Base-by-base conservation (phyloP, 2,888 invertebrate genomes). In the Neocrepidodera transversa region DNA sequence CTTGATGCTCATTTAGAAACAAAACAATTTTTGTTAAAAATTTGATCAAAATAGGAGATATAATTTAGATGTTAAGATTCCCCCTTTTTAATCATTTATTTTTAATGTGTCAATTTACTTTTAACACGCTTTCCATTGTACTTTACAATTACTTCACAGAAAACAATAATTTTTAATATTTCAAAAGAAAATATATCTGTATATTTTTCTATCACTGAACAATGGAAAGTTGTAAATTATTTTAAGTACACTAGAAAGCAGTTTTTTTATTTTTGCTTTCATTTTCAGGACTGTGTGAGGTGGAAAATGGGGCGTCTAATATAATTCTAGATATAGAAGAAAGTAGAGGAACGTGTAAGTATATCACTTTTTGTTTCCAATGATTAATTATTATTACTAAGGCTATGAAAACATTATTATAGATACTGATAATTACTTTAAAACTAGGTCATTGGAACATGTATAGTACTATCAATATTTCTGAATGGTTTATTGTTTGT, bases 321-420 rank as follows among this genome's bases (percentile, higher is more conserved):
- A 93, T 94, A 66, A 93, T 95, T 73, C 83, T 95, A 69, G 94
- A 94, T 76, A 93, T 94, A 68, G 92, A 93, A 79, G 95, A 95
- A 79, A 94, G 94, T 78, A 84, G 89, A 79, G 92, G 90, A 68
- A 83, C 85, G 72, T 89, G 94, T 94, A 84, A 91, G 92, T 90
- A 73, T 36, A 60, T 32, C 47, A 47, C 23, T 54, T 54, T 60
- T 50, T 51, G 30, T 55, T 50, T 54, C 28, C 43, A 59, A 55
- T 38, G 17, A 26, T 40, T 36, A 35, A 45, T 51, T 35, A 50
- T 57, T 42, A 52, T 28, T 26, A 18, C 16, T 42, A 23, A 49
- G 5, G 3, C 28, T 28, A 28, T 10, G 28, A 28, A 28, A 20
- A 48, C n/a, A n/a, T n/a, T n/a, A n/a, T n/a, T n/a, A n/a, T n/a